Base-by-base conservation (phyloP, 2,888 invertebrate species). In the Rhorus exstirpatorius region DNA sequence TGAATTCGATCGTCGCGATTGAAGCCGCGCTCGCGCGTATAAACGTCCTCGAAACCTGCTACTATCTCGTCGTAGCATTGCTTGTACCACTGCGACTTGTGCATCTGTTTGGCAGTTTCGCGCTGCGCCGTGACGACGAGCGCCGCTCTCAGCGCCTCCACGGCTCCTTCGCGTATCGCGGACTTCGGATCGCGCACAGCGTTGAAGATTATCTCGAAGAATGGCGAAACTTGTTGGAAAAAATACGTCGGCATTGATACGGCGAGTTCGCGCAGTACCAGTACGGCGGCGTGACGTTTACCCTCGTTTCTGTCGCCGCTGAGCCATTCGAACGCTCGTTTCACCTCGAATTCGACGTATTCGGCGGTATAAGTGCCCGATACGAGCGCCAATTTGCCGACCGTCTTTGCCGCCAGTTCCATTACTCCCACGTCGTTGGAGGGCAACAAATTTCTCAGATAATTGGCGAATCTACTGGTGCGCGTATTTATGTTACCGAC, bases 281-380 rank as follows among this genome's bases (percentile, higher is more conserved):
- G 94, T 1, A 99, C 98, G 10, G 98, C 98, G 10, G 98, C 98
- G 93, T 98, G 97, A 63, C 98, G 95, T 91, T 98, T 96, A 1
- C 97, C 97, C 94, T 99, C 99, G 92, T 98, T 96, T 86, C 98
- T 94, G 89, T 98, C 98, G 67, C 97, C 97, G 26, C 97, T 96
- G 3, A 99, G 94, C 98, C 98, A 99, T 92, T 99, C 99, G 92
- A 98, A 97, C 0, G 99, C 98, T 90, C 97, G 95, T 92, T 98
- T 98, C 0, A 99, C 98, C 93, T 99, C 99, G 94, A 98, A 98
- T 89, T 99, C 99, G n/a, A 99, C 98, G 92, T 99, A 98, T 91
- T 99, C 98, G 0, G 98, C 97, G 35, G 99, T 97, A 92, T 98
- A 98, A 0, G 98, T 98, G 12, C 99, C 99, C 0, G 97, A 97